A percentile compares a stretch with the other conserved stretches of the same genome.
Conservation (phyloP, 2,888 invertebrate genomes). For the Bursaphelenchus okinawaensis region DNA sequence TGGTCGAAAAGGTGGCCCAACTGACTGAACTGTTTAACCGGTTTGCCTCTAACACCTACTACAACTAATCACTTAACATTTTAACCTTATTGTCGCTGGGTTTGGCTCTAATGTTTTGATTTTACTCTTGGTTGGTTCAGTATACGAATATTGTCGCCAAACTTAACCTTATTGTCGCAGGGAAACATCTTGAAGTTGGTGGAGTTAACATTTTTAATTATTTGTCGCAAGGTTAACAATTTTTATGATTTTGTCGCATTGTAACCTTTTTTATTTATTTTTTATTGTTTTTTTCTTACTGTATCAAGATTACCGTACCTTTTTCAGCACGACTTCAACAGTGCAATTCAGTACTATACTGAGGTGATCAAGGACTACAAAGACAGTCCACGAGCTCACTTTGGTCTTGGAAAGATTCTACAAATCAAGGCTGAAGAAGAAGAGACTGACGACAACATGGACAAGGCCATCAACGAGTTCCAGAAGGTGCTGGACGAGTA, state of each 20-base stretch:
- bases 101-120: too few relatives aligned
- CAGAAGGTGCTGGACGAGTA: constrained; percentile 48
- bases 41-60: background rate
- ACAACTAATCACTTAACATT: too few relatives aligned
- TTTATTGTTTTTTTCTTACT: background rate
- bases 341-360: constrained; percentile 43
- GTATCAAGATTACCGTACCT: background rate
- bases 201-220: too few relatives aligned
- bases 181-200: too few relatives aligned
- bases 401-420: constrained; percentile 40
- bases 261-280: background rate
- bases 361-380: constrained; percentile 35
- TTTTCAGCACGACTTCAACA: constrained; percentile 48
- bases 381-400: constrained; percentile 46
- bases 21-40: background rate
- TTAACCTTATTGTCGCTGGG: too few relatives aligned
- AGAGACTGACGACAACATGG: constrained; percentile 13
- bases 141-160: too few relatives aligned
- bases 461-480: constrained; percentile 39
- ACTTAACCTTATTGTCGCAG: background rate
- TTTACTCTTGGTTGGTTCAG: too few relatives aligned
- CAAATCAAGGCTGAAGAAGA: constrained; percentile 30
- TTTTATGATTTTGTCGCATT: background rate
- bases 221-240: background rate
- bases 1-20: constrained; percentile 44